Evolutionary conservation across 2,888 invertebrate species (phyloP), one percentile per base, ranked within the genome.

Genomic region (Arenicola marina): DNA sequence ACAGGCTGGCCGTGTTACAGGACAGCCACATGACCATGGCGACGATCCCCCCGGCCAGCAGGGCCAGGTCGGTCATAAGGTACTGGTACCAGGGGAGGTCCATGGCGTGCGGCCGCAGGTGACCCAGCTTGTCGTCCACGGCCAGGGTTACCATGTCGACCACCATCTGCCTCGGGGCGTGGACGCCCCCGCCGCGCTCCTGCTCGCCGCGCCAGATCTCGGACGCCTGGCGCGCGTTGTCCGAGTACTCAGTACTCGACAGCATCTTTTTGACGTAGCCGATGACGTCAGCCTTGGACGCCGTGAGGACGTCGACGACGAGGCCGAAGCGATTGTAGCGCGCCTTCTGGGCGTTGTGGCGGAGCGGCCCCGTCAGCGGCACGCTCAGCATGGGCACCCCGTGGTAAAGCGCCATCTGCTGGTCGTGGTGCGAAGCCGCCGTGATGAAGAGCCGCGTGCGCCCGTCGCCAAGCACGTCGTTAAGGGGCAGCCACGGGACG

Each of bases 341-440:
- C 7, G 53, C 24, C 29, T 24, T 28, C 33, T 24, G 28, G 53
- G 53, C 29, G 32, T 53, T 53, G 31, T 53, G 32, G 7, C 33
- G 53, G 7, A 31, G 53, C 11, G 7, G 15, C 7, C 15, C 31
- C 4, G 7, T 4, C 32, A 53, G 33, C 4, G 53, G 53, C 4
- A 53, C 15, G 15, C 53, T 7, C 7, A 53, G 32, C 7, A 32
- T 53, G 29, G 53, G 53, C 15, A 53, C 15, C 7, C 53, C 32
- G 24, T 53, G 53, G 33, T 53, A 53, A 4, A 53, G 31, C 7
- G 53, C 53, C 53, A 31, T 11, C 11, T 53, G 7, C 32, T 53
- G 53, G 33, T 32, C 31, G 32, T 31, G 15, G 24, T 53, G 28
- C 15, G 7, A 29, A 32, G 31, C 29, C 31, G 29, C 7, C 15